These are phyloP conservation scores for Macrophya annulata DNA, from an alignment of 2,888 invertebrate species.

Conservation along the genomic window DNA sequence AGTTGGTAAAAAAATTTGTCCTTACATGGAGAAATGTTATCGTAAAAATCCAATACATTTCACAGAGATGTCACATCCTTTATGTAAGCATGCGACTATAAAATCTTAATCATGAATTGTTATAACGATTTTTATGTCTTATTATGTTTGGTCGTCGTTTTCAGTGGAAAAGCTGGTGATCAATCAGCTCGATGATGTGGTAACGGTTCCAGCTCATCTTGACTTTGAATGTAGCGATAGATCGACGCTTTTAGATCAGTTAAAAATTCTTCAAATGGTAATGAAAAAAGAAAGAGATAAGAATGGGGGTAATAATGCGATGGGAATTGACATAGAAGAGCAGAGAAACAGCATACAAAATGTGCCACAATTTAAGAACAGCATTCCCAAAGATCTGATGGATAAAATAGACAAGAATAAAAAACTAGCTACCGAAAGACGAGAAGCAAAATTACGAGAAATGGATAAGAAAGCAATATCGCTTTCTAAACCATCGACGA, in stretches of 20 bases:
- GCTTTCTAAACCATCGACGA: conserved; percentile 31
- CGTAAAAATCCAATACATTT: conserved; percentile 93
- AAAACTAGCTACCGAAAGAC: conserved; percentile 59
- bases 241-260: conserved; percentile 71
- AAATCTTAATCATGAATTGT: neutral
- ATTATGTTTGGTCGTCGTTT: conserved; percentile 64
- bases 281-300: conserved; percentile 75
- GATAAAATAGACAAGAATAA: conserved; percentile 69
- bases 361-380: conserved; percentile 37
- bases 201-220: conserved; percentile 68
- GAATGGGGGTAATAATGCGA: conserved; percentile 53
- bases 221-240: conserved; percentile 71
- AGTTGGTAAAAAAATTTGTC: conserved; percentile 82
- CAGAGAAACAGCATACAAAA: conserved; percentile 46
- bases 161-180: conserved; percentile 86
- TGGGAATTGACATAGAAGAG: conserved; percentile 53
- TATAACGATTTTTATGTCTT: neutral
- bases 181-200: conserved; percentile 82
- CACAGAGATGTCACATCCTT: conserved; percentile 89
- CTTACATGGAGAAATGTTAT: conserved; percentile 90
- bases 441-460: conserved; percentile 66
- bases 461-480: conserved; percentile 65
- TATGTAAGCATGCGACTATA: conserved; percentile 83
- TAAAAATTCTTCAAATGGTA: conserved; percentile 77
- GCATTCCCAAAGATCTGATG: conserved; percentile 60